Percentiles rank a stretch among this genome's conserved stretches.
phyloP scores from a whole-genome alignment of 30 jellyfish, hydroid and myxozoan species.

The Hydra vulgaris region DNA sequence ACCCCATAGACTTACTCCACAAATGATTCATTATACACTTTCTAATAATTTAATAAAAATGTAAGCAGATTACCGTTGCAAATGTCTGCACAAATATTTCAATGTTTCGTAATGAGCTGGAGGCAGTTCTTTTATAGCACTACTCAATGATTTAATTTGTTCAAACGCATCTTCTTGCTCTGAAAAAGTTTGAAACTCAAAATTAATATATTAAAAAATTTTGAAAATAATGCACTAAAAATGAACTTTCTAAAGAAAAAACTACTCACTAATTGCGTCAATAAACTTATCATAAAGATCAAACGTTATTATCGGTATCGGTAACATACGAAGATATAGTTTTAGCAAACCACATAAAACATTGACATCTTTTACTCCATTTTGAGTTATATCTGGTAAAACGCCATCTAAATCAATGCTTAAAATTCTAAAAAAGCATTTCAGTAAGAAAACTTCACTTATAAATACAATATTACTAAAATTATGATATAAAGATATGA shows the following conservation, averaged over 20 bases:
- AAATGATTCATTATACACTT: no score
- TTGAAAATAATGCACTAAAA: no score
- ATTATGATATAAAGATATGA: no score
- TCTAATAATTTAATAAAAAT: no score
- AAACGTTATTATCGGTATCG: conserved; percentile 85
- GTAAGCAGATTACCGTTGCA: conserved; percentile 92
- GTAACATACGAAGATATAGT: conserved; percentile 71
- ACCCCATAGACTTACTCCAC: no score
- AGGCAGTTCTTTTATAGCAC: conserved; percentile 51
- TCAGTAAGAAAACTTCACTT: no score
- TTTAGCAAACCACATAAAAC: conserved; percentile 73
- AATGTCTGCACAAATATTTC: conserved; percentile 69
- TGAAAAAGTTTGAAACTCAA: neutral
- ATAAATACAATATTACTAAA: no score
- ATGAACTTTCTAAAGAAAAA: neutral
- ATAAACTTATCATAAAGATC: conserved; percentile 72
- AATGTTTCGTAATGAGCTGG: conserved; percentile 92
- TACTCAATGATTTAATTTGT: conserved; percentile 37
- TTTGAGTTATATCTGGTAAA: conserved; percentile 56
- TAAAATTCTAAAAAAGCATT: neutral
- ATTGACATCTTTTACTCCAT: conserved; percentile 47
- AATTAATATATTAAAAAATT: no score
- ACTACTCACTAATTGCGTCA: conserved; percentile 77
- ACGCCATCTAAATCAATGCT: conserved; percentile 88
- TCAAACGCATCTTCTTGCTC: conserved; percentile 35